Evolutionary conservation across 2,113 vertebrate species (phyloP), one percentile per base, ranked within the genome.

Genomic region (Sula dactylatra): DNA sequence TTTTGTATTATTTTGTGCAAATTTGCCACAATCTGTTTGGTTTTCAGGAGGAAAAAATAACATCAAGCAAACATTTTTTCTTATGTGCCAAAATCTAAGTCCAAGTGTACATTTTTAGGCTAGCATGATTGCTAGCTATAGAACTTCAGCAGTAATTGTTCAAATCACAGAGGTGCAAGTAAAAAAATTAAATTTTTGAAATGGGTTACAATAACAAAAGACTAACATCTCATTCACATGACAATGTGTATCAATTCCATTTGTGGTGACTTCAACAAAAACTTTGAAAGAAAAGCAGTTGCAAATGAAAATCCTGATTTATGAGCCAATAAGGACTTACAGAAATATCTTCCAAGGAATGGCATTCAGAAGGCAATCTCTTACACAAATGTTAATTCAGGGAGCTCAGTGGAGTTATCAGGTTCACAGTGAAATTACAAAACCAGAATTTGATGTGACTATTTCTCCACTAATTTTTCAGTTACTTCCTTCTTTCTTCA

Each of bases 251-350:
- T 61, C 32, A n/a, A 27, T 88, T 62, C 25, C 4, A 50, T 31
- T 76, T 90, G 26, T 82, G 47, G 12, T 71, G 10, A 17, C 27
- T 86, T 31, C 24, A 72, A 65, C 7, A 93, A 70, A 76, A 72
- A 15, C 5, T 71, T 24, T 42, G 54, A 86, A 45, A 34, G 16
- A 86, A 81, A 92, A 86, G 8, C 6, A 54, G 24, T 7, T 78
- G 18, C 45, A 90, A 91, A 49, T 61, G 18, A 77, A 93, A 83
- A 83, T 47, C 56, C 31, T 77, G 31, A 54, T 86, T 88, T 80
- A 61, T 56, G 34, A 90, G 6, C 2, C 24, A 76, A 11, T 38
- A 83, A 80, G 22, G 42, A 26, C 7, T 38, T 55, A 36, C 2
- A 79, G 21, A 74, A 65, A 36, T 38, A 47, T 64, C 16, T 97